These are phyloP conservation scores for Lepidurus apus DNA, from an alignment of 1,140 invertebrate species.

Conservation along the genomic window DNA sequence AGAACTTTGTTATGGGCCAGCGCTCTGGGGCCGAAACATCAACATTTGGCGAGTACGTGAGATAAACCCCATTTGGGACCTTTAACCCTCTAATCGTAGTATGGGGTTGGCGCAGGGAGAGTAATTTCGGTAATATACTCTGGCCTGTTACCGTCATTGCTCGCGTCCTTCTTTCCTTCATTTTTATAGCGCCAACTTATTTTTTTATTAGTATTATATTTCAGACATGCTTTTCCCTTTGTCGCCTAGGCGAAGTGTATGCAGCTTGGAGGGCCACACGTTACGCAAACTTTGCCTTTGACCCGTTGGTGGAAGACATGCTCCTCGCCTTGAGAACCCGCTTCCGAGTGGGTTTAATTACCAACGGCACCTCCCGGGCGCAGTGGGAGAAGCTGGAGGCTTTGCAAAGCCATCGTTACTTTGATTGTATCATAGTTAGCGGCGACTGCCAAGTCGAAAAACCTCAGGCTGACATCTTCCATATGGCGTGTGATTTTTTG, in stretches of 20 bases:
- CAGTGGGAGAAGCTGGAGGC: constrained; percentile 74
- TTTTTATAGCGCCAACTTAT: not conserved
- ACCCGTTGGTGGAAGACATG: constrained; percentile 54
- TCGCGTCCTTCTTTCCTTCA: not conserved
- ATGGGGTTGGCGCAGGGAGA: not conserved
- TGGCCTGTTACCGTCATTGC: not conserved
- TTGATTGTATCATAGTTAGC: constrained; percentile 71
- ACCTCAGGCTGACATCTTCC: constrained; percentile 63
- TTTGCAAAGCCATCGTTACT: constrained; percentile 60
- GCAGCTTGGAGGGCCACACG: constrained; percentile 66
- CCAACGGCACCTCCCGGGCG: constrained; percentile 72
- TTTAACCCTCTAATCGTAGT: not conserved
- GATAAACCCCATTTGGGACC: not conserved
- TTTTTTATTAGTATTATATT: not conserved
- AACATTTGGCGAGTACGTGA: constrained; percentile 57
- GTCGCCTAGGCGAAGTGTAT: constrained; percentile 57
- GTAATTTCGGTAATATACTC: not conserved
- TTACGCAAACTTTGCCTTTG: constrained; percentile 59
- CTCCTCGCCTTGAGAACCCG: constrained; percentile 58
- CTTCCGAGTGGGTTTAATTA: constrained; percentile 66
- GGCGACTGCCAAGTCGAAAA: constrained; percentile 79
- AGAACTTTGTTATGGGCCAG: constrained; percentile 65
- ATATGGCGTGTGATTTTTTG: constrained; percentile 64
- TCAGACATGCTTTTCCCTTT: constrained; percentile 35
- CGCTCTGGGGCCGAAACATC: constrained; percentile 65